Percentiles rank a stretch among this genome's conserved stretches.
Evolutionary conservation across 2,888 invertebrate genomes (phyloP).

Genomic region (Machimus rusticus): DNA sequence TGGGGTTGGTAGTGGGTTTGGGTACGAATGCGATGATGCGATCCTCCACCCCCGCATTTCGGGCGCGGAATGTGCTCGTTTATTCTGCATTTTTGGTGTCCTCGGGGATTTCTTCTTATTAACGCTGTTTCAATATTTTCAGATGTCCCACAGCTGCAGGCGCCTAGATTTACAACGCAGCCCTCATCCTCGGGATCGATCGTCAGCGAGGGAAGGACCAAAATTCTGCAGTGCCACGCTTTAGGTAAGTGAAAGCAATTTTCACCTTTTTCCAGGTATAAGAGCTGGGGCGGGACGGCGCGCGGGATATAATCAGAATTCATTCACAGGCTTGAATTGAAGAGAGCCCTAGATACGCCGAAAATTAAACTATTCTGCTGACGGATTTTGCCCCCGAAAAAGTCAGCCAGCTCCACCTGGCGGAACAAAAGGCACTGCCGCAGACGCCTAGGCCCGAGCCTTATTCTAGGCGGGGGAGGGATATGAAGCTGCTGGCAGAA

Average conservation of each 20-base stretch:
- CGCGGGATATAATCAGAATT: not conserved
- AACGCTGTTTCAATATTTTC: conserved; percentile 45
- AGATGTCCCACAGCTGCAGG: conserved; percentile 67
- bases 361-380: not conserved
- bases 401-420: not conserved
- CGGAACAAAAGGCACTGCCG: not conserved
- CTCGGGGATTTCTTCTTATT: not conserved
- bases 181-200: conserved; percentile 86
- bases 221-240: conserved; percentile 92
- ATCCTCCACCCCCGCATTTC: not conserved
- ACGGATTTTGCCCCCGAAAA: not conserved
- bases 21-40: not conserved
- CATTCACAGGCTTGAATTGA: not conserved
- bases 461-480: not conserved
- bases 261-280: not conserved
- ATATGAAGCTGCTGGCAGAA: not conserved
- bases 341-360: not conserved
- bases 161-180: conserved; percentile 86
- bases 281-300: not conserved
- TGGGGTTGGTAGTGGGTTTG: not conserved
- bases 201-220: conserved; percentile 86
- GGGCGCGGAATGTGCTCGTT: not conserved
- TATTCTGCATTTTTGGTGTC: not conserved
- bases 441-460: not conserved
- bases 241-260: conserved; percentile 71